phyloP scores from a whole-genome alignment of 2,113 vertebrate species.

The Hemichromis elongatus region DNA sequence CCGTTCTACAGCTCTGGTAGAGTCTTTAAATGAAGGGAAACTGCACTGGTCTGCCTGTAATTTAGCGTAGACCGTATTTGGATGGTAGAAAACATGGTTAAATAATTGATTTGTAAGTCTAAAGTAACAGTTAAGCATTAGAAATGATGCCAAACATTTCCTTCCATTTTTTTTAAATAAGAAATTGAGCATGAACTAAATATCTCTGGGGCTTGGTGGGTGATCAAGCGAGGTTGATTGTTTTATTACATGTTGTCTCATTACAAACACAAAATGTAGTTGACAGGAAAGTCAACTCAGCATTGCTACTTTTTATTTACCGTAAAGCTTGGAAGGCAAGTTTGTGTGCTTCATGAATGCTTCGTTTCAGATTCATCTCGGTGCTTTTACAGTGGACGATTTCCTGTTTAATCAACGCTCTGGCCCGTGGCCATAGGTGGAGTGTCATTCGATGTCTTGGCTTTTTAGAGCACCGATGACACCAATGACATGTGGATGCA shows the following conservation, averaged over 20 bases:
- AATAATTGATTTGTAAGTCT: not conserved
- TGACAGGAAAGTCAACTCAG: not conserved
- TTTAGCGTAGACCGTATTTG: not conserved
- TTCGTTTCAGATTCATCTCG: not conserved
- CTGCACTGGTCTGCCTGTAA: not conserved
- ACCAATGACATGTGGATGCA: not conserved
- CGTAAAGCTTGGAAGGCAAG: not conserved
- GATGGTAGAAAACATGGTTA: not conserved
- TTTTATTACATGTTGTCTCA: not conserved
- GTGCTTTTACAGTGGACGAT: not conserved
- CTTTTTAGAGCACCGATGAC: not conserved
- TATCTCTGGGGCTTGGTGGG: not conserved
- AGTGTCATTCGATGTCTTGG: not conserved
- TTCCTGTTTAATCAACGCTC: not conserved
- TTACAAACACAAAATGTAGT: not conserved
- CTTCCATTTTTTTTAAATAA: not conserved
- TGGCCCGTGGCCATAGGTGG: not conserved
- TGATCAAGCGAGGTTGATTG: not conserved
- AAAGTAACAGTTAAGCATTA: not conserved
- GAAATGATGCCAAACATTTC: not conserved
- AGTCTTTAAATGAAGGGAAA: not conserved
- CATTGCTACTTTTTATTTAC: not conserved
- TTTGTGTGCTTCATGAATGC: not conserved
- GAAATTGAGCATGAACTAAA: not conserved
- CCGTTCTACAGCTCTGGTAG: not conserved